Conservation (phyloP, 2,888 invertebrate species). For the Thymelicus acteon region DNA sequence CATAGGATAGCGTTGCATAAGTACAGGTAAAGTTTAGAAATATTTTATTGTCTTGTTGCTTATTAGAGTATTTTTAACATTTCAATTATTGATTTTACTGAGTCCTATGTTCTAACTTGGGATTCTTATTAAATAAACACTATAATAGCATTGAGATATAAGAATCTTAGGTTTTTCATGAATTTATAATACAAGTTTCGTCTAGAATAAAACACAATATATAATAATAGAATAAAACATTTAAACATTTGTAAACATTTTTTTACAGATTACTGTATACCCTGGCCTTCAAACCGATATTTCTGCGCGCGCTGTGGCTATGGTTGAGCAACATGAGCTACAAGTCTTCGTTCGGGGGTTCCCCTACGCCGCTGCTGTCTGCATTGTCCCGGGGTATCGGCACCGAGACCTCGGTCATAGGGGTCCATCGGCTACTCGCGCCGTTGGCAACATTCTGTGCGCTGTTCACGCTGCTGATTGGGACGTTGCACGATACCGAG, state of each 20-base stretch:
- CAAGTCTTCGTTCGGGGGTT: constrained; percentile 70
- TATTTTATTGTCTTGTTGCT: no score
- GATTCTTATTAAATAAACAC: no score
- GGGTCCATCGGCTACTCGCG: constrained; percentile 89
- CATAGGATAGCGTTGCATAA: constrained; percentile 93
- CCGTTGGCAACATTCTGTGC: constrained; percentile 93
- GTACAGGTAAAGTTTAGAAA: constrained; percentile 86
- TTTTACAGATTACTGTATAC: constrained; percentile 88
- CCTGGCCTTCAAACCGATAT: constrained; percentile 91
- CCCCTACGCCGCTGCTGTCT: constrained; percentile 85
- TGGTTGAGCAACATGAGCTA: constrained; percentile 78
- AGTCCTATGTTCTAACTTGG: no score
- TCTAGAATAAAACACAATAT: background rate
- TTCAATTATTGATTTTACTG: no score
- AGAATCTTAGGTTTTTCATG: no score
- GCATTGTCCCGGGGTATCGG: constrained; percentile 88
- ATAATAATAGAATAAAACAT: no score
- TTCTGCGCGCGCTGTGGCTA: constrained; percentile 91
- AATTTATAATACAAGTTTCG: background rate
- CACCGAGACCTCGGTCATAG: constrained; percentile 80
- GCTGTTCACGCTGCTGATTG: constrained; percentile 90
- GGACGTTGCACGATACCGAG: constrained; percentile 94
- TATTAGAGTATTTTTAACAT: no score
- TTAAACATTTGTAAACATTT: no score
- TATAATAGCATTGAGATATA: no score